Percentiles rank a stretch among this genome's conserved stretches.
Evolutionary conservation across 1,140 invertebrate genomes (phyloP).

Genomic region (Cyclina sinensis): DNA sequence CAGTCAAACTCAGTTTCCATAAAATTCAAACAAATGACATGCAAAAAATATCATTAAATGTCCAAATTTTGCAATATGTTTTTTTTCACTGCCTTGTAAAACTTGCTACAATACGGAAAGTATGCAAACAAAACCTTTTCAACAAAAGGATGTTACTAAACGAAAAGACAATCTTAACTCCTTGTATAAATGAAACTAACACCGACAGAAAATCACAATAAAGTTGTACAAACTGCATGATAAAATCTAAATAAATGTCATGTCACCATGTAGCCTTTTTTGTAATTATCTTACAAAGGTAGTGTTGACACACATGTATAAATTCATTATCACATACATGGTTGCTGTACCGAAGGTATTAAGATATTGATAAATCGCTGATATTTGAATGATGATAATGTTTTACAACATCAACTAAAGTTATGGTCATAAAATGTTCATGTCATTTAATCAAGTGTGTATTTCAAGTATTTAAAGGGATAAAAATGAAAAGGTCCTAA

Average conservation of each 20-base stretch:
- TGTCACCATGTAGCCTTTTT: neutral
- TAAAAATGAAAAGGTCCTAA: too few relatives aligned
- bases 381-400: slow-evolving; percentile 12
- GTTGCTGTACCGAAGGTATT: neutral
- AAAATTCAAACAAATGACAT: neutral
- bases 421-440: too few relatives aligned
- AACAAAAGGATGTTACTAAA: too few relatives aligned
- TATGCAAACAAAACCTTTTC: too few relatives aligned
- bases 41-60: neutral
- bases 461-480: too few relatives aligned
- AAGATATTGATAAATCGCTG: neutral
- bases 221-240: neutral
- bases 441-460: too few relatives aligned
- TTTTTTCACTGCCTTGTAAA: too few relatives aligned
- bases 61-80: too few relatives aligned
- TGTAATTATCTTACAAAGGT: neutral
- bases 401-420: neutral
- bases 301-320: slow-evolving; percentile 4
- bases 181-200: neutral
- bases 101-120: too few relatives aligned
- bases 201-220: slow-evolving; percentile 2
- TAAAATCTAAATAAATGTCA: neutral
- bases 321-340: neutral
- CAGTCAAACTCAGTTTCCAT: neutral
- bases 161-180: too few relatives aligned